Evolutionary conservation across 2,113 vertebrate species (phyloP).

Genomic region (Hippocampus mohnikei): DNA sequence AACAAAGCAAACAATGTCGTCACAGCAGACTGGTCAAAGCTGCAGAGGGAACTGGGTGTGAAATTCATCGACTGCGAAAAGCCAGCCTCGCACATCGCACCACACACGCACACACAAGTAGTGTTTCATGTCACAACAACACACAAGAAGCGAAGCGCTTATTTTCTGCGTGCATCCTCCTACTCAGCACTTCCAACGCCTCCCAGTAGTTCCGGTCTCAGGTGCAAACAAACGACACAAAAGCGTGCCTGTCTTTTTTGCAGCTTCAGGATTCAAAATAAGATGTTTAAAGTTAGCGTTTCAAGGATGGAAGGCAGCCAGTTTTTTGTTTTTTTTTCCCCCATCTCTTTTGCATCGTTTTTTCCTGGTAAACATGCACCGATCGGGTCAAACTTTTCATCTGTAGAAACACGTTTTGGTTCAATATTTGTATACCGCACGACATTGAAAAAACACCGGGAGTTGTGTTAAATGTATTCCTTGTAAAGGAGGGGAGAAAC

Average conservation of each 20-base stretch:
- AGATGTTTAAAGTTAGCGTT: not conserved
- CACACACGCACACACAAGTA: no score
- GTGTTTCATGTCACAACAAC: no score
- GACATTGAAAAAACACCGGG: not conserved
- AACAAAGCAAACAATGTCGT: constrained; percentile 1
- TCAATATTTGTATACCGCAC: not conserved
- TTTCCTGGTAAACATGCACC: no score
- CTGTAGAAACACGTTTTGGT: not conserved
- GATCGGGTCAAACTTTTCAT: no score
- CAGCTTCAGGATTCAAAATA: not conserved
- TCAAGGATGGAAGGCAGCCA: not conserved
- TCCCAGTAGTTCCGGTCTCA: not conserved
- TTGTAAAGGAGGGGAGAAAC: not conserved
- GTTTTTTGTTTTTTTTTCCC: not conserved
- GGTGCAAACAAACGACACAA: not conserved
- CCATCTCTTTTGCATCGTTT: not conserved
- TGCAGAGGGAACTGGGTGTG: not conserved
- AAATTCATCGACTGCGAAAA: not conserved
- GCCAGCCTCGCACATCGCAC: not conserved
- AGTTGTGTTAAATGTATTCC: not conserved
- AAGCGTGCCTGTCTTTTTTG: not conserved
- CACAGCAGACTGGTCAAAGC: not conserved
- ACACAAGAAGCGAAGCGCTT: not conserved
- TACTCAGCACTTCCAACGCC: not conserved
- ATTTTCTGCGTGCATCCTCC: not conserved